Evolutionary conservation across 2,113 vertebrate genomes (phyloP).

Genomic region (Orycteropus afer): DNA sequence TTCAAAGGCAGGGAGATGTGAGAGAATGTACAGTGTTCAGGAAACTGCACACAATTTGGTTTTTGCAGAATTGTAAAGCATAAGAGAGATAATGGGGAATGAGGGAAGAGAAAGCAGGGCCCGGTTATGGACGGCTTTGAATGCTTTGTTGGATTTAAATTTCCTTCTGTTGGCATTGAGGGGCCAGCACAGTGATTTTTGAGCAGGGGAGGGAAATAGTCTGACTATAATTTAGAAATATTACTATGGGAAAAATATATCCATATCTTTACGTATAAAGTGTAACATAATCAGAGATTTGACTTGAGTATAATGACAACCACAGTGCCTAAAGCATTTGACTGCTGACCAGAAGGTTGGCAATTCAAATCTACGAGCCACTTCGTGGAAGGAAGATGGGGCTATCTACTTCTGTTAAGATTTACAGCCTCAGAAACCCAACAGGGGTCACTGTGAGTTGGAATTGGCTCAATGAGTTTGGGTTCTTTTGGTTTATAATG

Average conservation of each 20-base stretch:
- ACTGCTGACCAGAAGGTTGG: no score
- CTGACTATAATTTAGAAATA: slow-evolving; percentile 2
- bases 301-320: neutral
- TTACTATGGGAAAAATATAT: neutral
- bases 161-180: neutral
- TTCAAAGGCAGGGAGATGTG: neutral
- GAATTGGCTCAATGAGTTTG: no score
- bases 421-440: no score
- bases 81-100: neutral
- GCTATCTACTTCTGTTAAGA: no score
- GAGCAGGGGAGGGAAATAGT: neutral
- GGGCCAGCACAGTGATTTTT: neutral
- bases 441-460: no score
- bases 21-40: neutral
- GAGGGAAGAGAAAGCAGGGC: neutral
- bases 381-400: no score
- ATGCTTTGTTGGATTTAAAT: neutral
- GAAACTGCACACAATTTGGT: neutral
- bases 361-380: no score
- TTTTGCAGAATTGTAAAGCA: neutral
- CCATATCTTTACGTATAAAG: no score
- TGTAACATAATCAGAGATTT: neutral
- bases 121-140: neutral
- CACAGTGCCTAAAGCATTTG: no score
- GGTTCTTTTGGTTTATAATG: no score